Base-by-base conservation (phyloP, 2,113 vertebrate species). In the Scomber colias region DNA sequence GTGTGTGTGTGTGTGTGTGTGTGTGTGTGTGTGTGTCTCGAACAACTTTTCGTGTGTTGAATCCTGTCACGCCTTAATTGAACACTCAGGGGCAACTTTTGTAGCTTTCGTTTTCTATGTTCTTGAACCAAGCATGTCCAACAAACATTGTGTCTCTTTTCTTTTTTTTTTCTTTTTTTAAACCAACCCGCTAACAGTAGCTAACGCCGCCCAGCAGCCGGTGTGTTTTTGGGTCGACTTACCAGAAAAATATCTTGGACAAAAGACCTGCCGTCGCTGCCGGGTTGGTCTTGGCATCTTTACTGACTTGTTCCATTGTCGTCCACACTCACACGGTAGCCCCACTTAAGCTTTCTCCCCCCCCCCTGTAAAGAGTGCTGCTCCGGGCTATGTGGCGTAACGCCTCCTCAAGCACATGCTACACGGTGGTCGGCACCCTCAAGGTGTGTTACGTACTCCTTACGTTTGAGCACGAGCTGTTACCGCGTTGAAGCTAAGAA, bases 181-280 rank as follows among this genome's bases (percentile, higher is more conserved):
- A 80, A 73, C 24, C 10, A 27, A 2, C 53, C 69, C 60, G 65
- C 74, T 79, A 35, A 50, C 53, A 0, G 2, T 3, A 21, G 61
- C 69, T 77, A 46, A 19, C 57, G 1, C 1, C 14, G n/a, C 1
- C 9, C 0, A 14, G 2, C 60, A 27, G 7, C 55, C 54, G 66
- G 13, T 1, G 2, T 9, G 11, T 16, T 17, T 31, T 27, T 27
- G 24, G 4, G 7, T 46, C 11, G 15, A 93, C 95, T 90, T 65
- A 96, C 95, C 95, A 96, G 90, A 96, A 96, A 40, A 95, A 85
- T 3, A 96, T 35, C 77, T 82, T 87, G 2, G 95, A 96, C 17
- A 95, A 48, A 8, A 94, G 0, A 86, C 82, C 90, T 11, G 95
- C 95, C 5, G 89, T 91, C 1, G 88, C 93, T 1, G 78, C 69